These are phyloP conservation scores for Pocillopora meandrina DNA, from an alignment of 92 coral and sea anemone genomes.

Conservation along the genomic window DNA sequence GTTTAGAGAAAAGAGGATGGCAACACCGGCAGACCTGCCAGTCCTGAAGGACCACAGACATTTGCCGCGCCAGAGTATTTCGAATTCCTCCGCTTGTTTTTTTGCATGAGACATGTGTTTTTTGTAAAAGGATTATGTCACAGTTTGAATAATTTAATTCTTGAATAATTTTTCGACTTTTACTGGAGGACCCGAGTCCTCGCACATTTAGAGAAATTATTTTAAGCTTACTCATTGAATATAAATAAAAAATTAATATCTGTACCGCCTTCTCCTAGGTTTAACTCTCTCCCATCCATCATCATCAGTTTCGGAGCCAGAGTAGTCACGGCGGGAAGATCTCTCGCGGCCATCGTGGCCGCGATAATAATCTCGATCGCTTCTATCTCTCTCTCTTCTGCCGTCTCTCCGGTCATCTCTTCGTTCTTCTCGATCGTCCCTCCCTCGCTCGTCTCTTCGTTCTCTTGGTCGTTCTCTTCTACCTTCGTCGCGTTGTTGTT, in stretches of 20 bases:
- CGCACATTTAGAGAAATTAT: not conserved
- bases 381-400: not conserved
- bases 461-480: too few relatives aligned
- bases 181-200: not conserved
- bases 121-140: not conserved
- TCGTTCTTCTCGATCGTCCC: not conserved
- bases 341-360: not conserved
- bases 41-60: constrained; percentile 24
- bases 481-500: too few relatives aligned
- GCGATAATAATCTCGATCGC: not conserved
- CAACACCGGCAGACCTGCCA: not conserved
- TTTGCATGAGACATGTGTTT: not conserved
- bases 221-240: not conserved
- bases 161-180: not conserved
- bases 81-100: not conserved
- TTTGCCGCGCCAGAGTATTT: not conserved
- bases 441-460: not conserved
- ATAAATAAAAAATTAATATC: not conserved
- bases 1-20: not conserved
- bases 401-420: not conserved
- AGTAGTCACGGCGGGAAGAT: too few relatives aligned
- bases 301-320: too few relatives aligned
- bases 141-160: not conserved
- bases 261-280: not conserved
- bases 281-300: not conserved